phyloP scores from a whole-genome alignment of 2,113 vertebrate species.

The Uropsilus gracilis region DNA sequence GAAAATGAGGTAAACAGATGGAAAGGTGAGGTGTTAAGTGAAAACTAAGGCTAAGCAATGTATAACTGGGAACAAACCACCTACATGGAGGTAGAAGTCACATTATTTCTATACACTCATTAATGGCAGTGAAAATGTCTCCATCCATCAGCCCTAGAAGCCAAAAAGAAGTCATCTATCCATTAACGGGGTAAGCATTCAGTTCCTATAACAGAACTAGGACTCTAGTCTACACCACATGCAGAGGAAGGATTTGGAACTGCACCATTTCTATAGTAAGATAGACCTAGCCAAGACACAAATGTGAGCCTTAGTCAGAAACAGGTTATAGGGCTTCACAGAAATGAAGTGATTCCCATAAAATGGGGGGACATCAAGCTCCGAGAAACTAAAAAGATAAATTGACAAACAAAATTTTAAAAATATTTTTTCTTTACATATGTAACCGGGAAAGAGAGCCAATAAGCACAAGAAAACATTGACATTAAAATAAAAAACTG shows the following conservation, averaged over 20 bases:
- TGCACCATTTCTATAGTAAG: background rate
- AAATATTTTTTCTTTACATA: background rate
- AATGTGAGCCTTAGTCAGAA: background rate
- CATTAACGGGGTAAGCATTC: background rate
- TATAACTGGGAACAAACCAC: background rate
- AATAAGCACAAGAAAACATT: background rate
- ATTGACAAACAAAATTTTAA: slow-evolving; percentile 15
- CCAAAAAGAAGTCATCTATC: background rate
- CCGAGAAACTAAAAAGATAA: background rate
- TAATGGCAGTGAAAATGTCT: background rate
- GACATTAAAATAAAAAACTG: too few species aligned
- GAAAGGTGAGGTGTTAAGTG: background rate
- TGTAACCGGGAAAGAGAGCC: background rate
- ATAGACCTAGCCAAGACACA: background rate
- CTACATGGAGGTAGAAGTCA: background rate
- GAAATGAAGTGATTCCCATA: background rate
- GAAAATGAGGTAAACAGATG: background rate
- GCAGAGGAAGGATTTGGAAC: background rate
- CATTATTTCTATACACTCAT: background rate
- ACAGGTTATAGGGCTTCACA: background rate
- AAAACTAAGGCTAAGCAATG: background rate
- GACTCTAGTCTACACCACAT: background rate
- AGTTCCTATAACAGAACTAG: background rate
- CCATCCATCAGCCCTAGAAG: background rate
- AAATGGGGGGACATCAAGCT: background rate